Evolutionary conservation across 1,140 invertebrate genomes (phyloP), one percentile per base, ranked within the genome.

Genomic region (Phymorhynchus buccinoides): DNA sequence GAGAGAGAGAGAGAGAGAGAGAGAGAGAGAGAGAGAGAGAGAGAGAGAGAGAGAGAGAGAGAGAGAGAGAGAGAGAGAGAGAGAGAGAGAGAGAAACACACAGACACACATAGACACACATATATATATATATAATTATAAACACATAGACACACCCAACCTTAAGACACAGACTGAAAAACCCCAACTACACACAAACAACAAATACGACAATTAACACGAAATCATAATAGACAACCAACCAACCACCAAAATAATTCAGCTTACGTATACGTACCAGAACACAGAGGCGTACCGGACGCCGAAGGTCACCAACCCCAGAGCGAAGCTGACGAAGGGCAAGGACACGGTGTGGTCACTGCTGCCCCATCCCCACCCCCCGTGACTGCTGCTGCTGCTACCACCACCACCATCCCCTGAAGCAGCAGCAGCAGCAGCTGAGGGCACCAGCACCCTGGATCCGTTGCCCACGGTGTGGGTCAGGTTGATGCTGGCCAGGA

Each of bases 21-120:
- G 22, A 18, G 48, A 52, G 48, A 2, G 22, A 18, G 2, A 9
- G 48, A 18, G 48, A 18, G 22, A 52, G 48, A 52, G 18, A 18
- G 18, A 18, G 44, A 48, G 18, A 9, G 18, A 6, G 44, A 48
- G 18, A 48, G 18, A 48, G 18, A 48, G 7, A 6, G 18, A 48
- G 22, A 52, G 22, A 52, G 48, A 52, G 22, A 2, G 2, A 52
- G 22, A 52, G 22, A 52, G 22, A 52, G 22, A 2, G 22, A 18
- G 48, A 52, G 22, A 52, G 22, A 52, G 2, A 52, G 22, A 18
- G 22, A 52, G 0, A 52, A 9, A 41, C 80, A 71, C 2, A 73
- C 91, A 90, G 91, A 86, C 91, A 92, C 41, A 91, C 90, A 32
- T 90, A 85, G 9, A 90, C 84, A 84, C 91, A 92, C 18, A n/a